These are phyloP conservation scores for Menura novaehollandiae DNA, from an alignment of 2,113 vertebrate species.

Conservation along the genomic window DNA sequence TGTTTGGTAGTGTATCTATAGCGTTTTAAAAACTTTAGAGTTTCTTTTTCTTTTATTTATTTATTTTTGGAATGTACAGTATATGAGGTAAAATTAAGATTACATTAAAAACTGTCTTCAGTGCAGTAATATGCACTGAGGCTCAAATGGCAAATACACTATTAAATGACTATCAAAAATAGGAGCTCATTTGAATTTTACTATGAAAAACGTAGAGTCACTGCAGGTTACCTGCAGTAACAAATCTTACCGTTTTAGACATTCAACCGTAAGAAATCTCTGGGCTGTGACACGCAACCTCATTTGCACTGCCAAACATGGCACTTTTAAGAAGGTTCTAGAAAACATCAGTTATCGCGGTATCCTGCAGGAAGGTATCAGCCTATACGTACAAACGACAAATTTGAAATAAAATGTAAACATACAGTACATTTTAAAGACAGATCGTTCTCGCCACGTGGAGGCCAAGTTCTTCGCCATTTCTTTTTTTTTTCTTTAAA, in stretches of 20 bases:
- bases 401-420: slow-evolving; percentile 75
- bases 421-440: slow-evolving; percentile 76
- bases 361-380: slow-evolving; percentile 59
- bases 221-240: slow-evolving; percentile 65
- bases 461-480: slow-evolving; percentile 65
- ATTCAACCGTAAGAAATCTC: slow-evolving; percentile 79
- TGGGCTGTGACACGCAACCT: slow-evolving; percentile 74
- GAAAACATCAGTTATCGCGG: slow-evolving; percentile 69
- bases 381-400: slow-evolving; percentile 66
- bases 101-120: slow-evolving; percentile 92
- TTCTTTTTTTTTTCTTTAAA: slow-evolving; percentile 50
- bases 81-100: slow-evolving; percentile 99
- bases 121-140: slow-evolving; percentile 78
- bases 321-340: slow-evolving; percentile 76
- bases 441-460: slow-evolving; percentile 60
- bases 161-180: slow-evolving; percentile 96
- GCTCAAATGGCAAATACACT: slow-evolving; percentile 90
- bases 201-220: slow-evolving; percentile 80
- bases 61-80: slow-evolving; percentile 95
- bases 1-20: slow-evolving; percentile 91
- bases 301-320: slow-evolving; percentile 77
- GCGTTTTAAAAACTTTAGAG: slow-evolving; percentile 89
- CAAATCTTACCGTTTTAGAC: slow-evolving; percentile 74
- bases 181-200: slow-evolving; percentile 82
- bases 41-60: neutral